These are phyloP conservation scores for Poecilia velifera DNA, from an alignment of 2,797 vertebrate species.

Conservation along the genomic window DNA sequence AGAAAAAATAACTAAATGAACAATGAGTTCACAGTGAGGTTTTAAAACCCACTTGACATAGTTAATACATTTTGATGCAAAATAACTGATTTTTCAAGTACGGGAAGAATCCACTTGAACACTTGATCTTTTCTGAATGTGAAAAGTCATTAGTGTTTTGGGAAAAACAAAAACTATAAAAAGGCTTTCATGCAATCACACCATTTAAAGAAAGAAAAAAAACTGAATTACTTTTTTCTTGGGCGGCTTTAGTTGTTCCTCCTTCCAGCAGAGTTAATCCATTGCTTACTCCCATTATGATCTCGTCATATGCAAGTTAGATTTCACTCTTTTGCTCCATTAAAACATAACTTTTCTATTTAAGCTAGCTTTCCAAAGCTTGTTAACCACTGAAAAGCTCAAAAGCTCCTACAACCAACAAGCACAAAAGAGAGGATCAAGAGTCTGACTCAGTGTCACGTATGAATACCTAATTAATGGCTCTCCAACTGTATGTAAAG, in stretches of 20 bases:
- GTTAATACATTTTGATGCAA: not conserved
- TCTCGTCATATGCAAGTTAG: not conserved
- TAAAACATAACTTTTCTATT: not conserved
- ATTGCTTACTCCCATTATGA: constrained; percentile 22
- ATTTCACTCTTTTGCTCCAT: not conserved
- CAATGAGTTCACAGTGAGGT: constrained; percentile 8
- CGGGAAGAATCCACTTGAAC: not conserved
- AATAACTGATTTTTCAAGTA: not conserved
- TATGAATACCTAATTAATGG: constrained; percentile 6
- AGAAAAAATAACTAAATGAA: not conserved
- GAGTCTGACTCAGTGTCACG: not conserved
- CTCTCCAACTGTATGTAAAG: constrained; percentile 48
- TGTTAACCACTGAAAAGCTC: not conserved
- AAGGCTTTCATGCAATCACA: not conserved
- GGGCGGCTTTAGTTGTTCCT: not conserved
- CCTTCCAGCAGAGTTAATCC: constrained; percentile 9
- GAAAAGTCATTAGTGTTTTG: not conserved
- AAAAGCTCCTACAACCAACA: not conserved
- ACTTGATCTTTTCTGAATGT: not conserved
- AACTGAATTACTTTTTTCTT: constrained; percentile 7
- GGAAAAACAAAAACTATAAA: not conserved
- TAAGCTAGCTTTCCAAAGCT: not conserved
- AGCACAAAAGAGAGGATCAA: not conserved
- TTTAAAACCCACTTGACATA: constrained; percentile 16
- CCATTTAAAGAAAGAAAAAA: not conserved